Evolutionary conservation across 2,888 invertebrate species (phyloP), one percentile per base, ranked within the genome.

Genomic region (Nemotelus pantherinus): DNA sequence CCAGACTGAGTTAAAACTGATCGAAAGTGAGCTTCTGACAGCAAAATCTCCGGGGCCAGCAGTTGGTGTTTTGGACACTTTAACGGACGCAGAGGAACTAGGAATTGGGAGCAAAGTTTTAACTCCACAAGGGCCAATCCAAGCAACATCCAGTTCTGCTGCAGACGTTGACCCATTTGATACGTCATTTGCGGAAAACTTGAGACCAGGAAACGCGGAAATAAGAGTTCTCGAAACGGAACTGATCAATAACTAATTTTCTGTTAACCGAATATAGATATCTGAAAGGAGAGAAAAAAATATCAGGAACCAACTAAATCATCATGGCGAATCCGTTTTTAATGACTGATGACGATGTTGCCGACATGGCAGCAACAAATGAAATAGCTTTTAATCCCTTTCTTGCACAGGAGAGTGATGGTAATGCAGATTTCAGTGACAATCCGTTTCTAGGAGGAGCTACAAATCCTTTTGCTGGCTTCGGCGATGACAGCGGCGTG

Each of bases 311-410:
- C 25, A 25, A 25, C 25, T 67, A 25, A 63, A 72, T 58, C 2
- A 57, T 1, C 10, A 93, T 93, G 93, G 93, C 93, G 65, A 95
- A 95, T 89, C 95, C 95, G 43, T 95, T 95, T 84, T 87, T 95
- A 77, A 93, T 93, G 88, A 90, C 90, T 85, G 92, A 91, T 80
- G 94, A 94, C 82, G 89, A 91, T 72, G 85, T 87, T 3, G 58
- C 5, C 41, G 85, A 87, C 2, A 53, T 70, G 53, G 86, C 89
- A 2, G 88, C 89, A 53, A 89, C 88, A 50, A 82, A 81, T 68
- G 86, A 84, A 41, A 76, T 82, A 1, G 82, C 85, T 60, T 89
- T 91, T 2, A 93, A 94, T 86, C 93, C 94, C 43, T 94, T 93
- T 83, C 89, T 93, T 82, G 88, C 91, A 83, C 88, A 89, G 44